Evolutionary conservation across 2,113 vertebrate species (phyloP).

Genomic region (Arenaria interpres): DNA sequence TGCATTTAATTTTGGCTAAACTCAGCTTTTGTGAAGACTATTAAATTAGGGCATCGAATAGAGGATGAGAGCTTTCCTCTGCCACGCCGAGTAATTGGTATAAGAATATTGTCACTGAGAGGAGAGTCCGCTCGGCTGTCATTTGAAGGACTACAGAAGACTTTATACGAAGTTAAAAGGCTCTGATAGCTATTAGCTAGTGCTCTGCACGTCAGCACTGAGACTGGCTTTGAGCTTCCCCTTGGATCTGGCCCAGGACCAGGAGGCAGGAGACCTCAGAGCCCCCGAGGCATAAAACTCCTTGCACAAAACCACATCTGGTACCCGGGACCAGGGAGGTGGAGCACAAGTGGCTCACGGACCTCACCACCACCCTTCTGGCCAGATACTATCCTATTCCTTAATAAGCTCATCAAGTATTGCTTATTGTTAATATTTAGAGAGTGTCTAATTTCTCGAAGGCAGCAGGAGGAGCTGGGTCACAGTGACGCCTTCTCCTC

Average conservation of each 20-base stretch:
- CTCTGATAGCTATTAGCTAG: neutral
- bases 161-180: neutral
- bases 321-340: neutral
- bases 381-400: fast-evolving
- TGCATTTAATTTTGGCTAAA: conserved; percentile 24
- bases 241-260: neutral
- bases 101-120: neutral
- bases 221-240: neutral
- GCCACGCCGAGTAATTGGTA: neutral
- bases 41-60: neutral
- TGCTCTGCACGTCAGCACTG: neutral
- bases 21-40: neutral
- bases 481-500: neutral
- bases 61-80: neutral
- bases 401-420: neutral
- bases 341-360: neutral
- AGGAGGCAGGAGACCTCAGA: neutral
- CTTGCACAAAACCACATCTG: neutral
- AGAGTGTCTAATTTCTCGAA: neutral
- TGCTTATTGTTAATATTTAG: neutral
- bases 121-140: neutral
- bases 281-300: fast-evolving
- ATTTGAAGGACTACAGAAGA: neutral
- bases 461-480: neutral
- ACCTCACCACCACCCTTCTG: neutral